Percentiles rank a stretch among this genome's conserved stretches.
Evolutionary conservation across 1,140 invertebrate species (phyloP).

Genomic region (Hyphantria cunea): DNA sequence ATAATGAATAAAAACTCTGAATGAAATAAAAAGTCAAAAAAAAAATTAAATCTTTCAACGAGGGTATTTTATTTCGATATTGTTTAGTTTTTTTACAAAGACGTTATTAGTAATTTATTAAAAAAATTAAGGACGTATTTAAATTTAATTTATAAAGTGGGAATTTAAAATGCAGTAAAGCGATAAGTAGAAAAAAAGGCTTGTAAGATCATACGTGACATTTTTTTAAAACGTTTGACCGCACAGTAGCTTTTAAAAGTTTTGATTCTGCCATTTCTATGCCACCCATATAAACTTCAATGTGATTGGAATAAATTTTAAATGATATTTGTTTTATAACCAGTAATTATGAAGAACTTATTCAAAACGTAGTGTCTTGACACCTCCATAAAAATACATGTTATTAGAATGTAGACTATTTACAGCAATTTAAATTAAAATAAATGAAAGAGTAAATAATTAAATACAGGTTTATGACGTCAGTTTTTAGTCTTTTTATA

Average conservation of each 20-base stretch:
- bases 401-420: too few species aligned
- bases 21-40: conserved; percentile 1
- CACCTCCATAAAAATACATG: background rate
- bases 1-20: conserved; percentile 13
- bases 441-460: too few species aligned
- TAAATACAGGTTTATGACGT: too few species aligned
- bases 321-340: background rate
- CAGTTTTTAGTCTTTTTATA: too few species aligned
- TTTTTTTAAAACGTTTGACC: conserved; percentile 47
- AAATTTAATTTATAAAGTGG: conserved; percentile 5
- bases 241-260: conserved; percentile 59
- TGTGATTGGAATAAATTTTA: conserved; percentile 61
- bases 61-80: too few species aligned
- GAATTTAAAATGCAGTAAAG: conserved; percentile 30
- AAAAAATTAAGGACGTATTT: too few species aligned
- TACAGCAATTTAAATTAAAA: too few species aligned
- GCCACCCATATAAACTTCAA: conserved; percentile 51
- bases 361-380: background rate
- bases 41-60: too few species aligned
- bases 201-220: conserved; percentile 58
- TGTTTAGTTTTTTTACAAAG: too few species aligned
- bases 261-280: conserved; percentile 65
- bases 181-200: conserved; percentile 30
- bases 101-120: too few species aligned
- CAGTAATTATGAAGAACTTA: background rate